phyloP scores from a whole-genome alignment of 2,797 vertebrate genomes.

The Platyrinchus mystaceus region DNA sequence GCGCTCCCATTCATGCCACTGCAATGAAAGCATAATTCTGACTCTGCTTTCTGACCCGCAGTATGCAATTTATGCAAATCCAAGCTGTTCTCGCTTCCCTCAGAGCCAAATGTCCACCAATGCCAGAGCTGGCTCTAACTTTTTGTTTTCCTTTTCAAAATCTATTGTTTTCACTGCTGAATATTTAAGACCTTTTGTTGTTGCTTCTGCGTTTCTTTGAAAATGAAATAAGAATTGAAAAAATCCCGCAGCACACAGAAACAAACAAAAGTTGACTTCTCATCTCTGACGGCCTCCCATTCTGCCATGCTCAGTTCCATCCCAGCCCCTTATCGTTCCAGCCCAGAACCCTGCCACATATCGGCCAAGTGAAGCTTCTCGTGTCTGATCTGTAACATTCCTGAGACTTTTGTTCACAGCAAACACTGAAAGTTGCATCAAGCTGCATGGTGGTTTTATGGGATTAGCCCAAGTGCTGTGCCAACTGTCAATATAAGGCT shows the following conservation, averaged over 20 bases:
- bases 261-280: constrained; percentile 20
- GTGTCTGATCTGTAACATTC: not conserved
- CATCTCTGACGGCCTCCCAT: not conserved
- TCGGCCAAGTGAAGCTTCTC: not conserved
- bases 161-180: constrained; percentile 58
- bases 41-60: constrained; percentile 43
- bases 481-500: not conserved
- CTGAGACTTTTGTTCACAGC: constrained; percentile 1
- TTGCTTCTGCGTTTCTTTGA: not conserved
- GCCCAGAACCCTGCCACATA: not conserved
- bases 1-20: constrained; percentile 50
- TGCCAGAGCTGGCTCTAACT: constrained; percentile 51
- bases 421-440: constrained; percentile 24
- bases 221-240: constrained; percentile 31
- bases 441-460: not conserved
- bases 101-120: constrained; percentile 48
- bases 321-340: constrained; percentile 10
- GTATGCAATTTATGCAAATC: constrained; percentile 61
- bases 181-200: constrained; percentile 51
- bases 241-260: constrained; percentile 2
- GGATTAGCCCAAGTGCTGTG: not conserved
- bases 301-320: not conserved
- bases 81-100: constrained; percentile 48
- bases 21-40: constrained; percentile 55
- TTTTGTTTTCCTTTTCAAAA: constrained; percentile 47